These are phyloP conservation scores for Oncorhynchus clarkii DNA, from an alignment of 2,113 vertebrate genomes.

Conservation along the genomic window DNA sequence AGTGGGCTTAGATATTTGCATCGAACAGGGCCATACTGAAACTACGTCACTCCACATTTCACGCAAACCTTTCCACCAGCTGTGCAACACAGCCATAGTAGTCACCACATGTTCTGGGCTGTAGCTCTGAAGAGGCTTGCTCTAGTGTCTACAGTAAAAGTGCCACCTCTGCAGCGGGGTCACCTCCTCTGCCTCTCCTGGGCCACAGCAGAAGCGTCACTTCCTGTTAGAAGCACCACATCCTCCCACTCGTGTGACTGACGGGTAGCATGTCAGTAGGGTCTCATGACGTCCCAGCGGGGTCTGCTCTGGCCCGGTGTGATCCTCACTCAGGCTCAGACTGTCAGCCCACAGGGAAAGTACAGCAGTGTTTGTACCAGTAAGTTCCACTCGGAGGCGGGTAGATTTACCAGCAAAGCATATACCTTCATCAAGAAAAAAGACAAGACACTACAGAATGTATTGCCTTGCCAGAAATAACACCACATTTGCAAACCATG, in stretches of 20 bases:
- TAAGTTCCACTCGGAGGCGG: constrained; percentile 56
- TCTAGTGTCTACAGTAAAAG: not conserved
- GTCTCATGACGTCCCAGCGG: not conserved
- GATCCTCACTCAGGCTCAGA: too few relatives aligned
- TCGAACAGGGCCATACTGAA: not conserved
- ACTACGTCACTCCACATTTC: not conserved
- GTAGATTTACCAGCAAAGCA: not conserved
- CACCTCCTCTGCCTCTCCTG: too few relatives aligned
- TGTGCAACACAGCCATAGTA: too few relatives aligned
- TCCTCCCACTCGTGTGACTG: not conserved
- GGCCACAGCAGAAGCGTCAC: not conserved
- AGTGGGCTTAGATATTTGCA: not conserved
- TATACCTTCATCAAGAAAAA: too few relatives aligned
- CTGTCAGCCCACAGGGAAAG: constrained; percentile 61
- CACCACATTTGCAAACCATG: too few relatives aligned
- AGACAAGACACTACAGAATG: not conserved
- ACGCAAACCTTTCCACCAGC: not conserved
- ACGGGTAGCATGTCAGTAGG: not conserved
- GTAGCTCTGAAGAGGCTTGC: too few relatives aligned
- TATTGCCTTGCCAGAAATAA: too few relatives aligned
- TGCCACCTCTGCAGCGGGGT: not conserved
- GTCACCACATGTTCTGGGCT: too few relatives aligned
- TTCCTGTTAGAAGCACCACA: not conserved
- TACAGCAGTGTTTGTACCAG: constrained; percentile 22
- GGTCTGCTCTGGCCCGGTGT: constrained; percentile 21